Evolutionary conservation across 2,113 vertebrate genomes (phyloP).

Genomic region (Neofelis nebulosa): DNA sequence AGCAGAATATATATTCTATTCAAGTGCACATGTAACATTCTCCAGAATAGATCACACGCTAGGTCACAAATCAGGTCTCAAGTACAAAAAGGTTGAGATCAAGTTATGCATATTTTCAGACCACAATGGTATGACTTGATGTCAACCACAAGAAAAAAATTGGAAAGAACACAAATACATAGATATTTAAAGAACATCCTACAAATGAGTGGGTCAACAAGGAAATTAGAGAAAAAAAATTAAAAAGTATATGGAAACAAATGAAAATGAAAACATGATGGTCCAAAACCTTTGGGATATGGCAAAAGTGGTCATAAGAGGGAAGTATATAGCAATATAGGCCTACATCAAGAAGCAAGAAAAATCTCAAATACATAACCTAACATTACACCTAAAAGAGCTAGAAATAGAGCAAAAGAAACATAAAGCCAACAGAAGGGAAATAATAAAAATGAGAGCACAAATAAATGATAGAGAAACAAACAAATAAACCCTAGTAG

Average conservation of each 20-base stretch:
- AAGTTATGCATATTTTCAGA: neutral
- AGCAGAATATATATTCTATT: neutral
- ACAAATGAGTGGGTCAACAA: neutral
- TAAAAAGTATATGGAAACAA: neutral
- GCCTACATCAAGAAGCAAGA: neutral
- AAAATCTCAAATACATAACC: neutral
- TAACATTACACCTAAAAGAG: neutral
- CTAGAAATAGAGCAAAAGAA: neutral
- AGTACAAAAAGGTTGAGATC: neutral
- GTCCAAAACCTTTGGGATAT: neutral
- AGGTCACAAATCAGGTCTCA: neutral
- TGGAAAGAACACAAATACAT: neutral
- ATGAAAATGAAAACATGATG: neutral
- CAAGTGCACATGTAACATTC: neutral
- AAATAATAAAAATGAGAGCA: neutral
- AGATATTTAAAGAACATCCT: neutral
- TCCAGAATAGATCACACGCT: neutral
- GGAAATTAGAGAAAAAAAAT: neutral
- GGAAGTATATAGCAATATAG: neutral
- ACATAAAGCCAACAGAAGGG: neutral
- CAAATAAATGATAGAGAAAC: neutral
- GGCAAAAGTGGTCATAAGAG: neutral
- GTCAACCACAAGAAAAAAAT: neutral
- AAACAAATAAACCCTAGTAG: neutral
- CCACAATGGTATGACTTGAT: neutral